Evolutionary conservation across 2,888 invertebrate species (phyloP), one percentile per base, ranked within the genome.

Genomic region (Leptinotarsa tumamoca): DNA sequence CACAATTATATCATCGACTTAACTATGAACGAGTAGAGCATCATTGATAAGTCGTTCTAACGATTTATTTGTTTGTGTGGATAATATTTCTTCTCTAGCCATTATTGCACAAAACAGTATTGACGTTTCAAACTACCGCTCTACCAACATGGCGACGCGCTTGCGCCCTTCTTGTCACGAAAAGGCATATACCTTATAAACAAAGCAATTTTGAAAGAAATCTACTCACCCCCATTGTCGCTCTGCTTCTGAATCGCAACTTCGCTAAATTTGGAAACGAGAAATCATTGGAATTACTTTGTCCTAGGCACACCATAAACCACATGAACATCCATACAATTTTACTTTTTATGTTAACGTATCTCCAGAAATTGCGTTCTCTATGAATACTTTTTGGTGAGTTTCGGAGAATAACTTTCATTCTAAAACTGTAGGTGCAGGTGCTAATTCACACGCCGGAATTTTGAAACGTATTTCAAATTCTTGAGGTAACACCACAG

Each of bases 141-240:
- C 7, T 33, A 7, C 33, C 33, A 33, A 33, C 33, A 33, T 33
- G 33, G 7, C 33, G 33, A 7, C 7, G 7, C 33, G 33, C 33
- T 33, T 33, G 33, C 33, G 1, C 33, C 33, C 33, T 33, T 33
- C 7, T 7, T 33, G 4, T 33, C 7, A 33, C 33, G 33, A 33
- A 27, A 27, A 5, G 27, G 27, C 27, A 27, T 5, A 5, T 27
- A 33, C 33, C 33, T 33, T 33, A 33, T 33, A 33, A 33, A 7
- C 33, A 33, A 33, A 33, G 7, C 2, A 67, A 43, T 15, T n/a
- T 18, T 21, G n/a, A 5, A 49, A n/a, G 1, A 43, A 23, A n/a
- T 13, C n/a, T 5, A 69, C 69, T 69, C n/a, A 69, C 69, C 58
- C 69, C 69, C 69, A 69, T 69, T 14, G 69, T 69, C n/a, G 56